phyloP scores from a whole-genome alignment of 2,797 vertebrate genomes.

The Spinus pinus region DNA sequence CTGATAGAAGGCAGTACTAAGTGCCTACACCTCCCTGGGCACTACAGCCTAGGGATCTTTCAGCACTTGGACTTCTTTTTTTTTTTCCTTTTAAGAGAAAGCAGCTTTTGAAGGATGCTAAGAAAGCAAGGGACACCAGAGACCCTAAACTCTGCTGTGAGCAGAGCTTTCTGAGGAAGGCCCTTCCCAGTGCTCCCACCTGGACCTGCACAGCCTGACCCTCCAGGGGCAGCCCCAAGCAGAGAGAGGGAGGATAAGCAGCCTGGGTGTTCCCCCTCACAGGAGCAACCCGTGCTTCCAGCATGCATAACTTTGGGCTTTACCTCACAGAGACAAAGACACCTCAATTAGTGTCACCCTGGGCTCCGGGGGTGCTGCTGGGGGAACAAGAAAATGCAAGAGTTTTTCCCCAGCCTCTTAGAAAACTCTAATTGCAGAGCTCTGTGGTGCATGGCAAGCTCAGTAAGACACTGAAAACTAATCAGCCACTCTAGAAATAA shows the following conservation, averaged over 20 bases:
- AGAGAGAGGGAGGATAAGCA: neutral
- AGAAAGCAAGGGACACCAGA: neutral
- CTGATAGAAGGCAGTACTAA: neutral
- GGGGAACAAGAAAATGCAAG: neutral
- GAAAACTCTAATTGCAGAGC: neutral
- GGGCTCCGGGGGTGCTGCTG: neutral
- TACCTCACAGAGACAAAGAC: slow-evolving; percentile 26
- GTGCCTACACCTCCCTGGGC: neutral
- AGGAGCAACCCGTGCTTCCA: neutral
- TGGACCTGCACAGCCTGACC: rapidly evolving
- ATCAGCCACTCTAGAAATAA: neutral
- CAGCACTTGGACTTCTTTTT: neutral
- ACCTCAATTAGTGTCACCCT: neutral
- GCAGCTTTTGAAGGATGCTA: neutral
- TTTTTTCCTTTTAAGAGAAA: neutral
- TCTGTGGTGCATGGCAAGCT: neutral
- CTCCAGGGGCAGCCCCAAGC: neutral
- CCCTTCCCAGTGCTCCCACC: neutral
- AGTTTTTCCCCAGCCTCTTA: neutral
- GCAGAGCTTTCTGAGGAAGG: neutral
- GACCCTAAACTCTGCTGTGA: rapidly evolving
- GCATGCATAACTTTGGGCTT: neutral
- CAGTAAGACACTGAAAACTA: slow-evolving; percentile 9
- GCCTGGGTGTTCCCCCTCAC: neutral
- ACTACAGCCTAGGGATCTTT: neutral